Evolutionary conservation across 1,140 invertebrate genomes (phyloP), one percentile per base, ranked within the genome.

Genomic region (Drosophila nigromelanica): DNA sequence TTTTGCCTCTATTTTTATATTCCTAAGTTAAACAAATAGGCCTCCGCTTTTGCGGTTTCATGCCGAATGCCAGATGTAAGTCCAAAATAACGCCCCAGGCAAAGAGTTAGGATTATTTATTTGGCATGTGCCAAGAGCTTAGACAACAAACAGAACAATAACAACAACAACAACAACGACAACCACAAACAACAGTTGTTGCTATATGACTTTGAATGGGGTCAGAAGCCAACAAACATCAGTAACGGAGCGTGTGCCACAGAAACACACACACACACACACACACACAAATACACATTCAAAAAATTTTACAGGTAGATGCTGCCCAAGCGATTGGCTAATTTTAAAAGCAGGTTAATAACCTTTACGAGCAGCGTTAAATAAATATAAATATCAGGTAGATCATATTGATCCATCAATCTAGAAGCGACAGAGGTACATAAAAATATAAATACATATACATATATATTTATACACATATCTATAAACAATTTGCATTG

Each of bases 151-250:
- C 4, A 47, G 4, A 37, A 47, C 21, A 42, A 43, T 14, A 55
- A 39, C 35, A 43, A 30, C 15, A 39, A 18, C 18, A 37, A 47
- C 21, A 42, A 43, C 24, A 55, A 39, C 18, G 27, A 30, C 12
- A 39, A 54, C 24, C 6, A 35, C 8, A 30, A 27, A 59, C 55
- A 42, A 45, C 39, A 60, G 27, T 50, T 33, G 51, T 43, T 55
- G 58, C 40, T 35, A 21, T 61, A 63, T 39, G 35, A 21, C 15
- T 50, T 51, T 70, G 43, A 74, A 74, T 74, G 72, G 67, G 72
- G 72, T 74, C 72, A 74, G 67, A 74, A 63, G 72, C 67, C 59
- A 70, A 63, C 59, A 58, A 70, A 71, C 59, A 70, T 70, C 59
- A 12, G 51, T 70, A 74, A 70, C 72, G 59, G 45, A 63, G 64